These are phyloP conservation scores for Puntigrus tetrazona DNA, from an alignment of 2,113 vertebrate species.

Conservation along the genomic window DNA sequence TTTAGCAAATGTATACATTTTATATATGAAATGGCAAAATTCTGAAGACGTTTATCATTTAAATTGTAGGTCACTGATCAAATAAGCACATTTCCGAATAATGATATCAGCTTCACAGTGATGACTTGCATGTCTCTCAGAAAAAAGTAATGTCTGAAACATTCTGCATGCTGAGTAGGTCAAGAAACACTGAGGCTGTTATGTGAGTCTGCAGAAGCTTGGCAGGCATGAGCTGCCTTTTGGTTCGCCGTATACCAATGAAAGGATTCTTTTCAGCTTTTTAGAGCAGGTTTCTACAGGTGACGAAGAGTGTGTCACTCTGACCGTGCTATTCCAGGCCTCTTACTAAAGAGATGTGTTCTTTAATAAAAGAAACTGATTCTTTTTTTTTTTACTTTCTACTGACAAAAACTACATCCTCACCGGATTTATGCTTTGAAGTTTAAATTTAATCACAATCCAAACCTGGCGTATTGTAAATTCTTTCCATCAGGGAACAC, in stretches of 20 bases:
- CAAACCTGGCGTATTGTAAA: not conserved
- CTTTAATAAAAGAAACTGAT: not conserved
- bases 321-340: not conserved
- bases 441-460: not conserved
- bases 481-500: not conserved
- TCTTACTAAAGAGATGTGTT: not conserved
- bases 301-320: not conserved
- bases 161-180: not conserved
- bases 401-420: not conserved
- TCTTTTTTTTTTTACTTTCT: not conserved
- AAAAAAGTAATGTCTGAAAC: not conserved
- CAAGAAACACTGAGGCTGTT: not conserved
- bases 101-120: not conserved
- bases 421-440: not conserved
- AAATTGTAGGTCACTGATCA: not conserved
- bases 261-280: not conserved
- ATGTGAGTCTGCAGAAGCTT: not conserved
- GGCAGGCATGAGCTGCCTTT: not conserved
- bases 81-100: not conserved
- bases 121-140: slow-evolving; percentile 16
- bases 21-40: not conserved
- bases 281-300: not conserved
- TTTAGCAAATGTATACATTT: not conserved
- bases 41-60: no score
- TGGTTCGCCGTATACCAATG: not conserved